Base-by-base conservation (phyloP, 2,113 vertebrate species). In the Mesocricetus auratus region DNA sequence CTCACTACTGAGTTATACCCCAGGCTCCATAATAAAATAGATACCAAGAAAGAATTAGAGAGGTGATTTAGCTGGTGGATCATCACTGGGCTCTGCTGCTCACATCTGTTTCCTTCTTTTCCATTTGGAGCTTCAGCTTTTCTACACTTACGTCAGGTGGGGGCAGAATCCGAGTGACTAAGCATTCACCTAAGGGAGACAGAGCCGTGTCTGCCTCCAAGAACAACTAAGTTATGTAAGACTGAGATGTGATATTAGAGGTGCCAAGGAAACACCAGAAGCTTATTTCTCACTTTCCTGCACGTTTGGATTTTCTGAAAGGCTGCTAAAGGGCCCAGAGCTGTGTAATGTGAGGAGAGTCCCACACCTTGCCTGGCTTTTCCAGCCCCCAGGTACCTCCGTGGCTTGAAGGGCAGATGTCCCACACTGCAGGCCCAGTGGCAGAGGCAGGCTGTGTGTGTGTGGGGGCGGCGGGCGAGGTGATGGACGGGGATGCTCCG, bases 341-440 rank as follows among this genome's bases (percentile, higher is more conserved):
- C 86, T 47, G 89, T 79, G 13, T 77, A 42, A 29, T 3, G 13
- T 60, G 69, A 81, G 94, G 85, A n/a, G 90, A 88, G 12, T 62
- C 96, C 90, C 86, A 50, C 58, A 39, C 64, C 82, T 33, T 69
- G 91, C 36, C 29, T 36, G 88, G 85, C 74, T 66, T 77, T n/a
- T 17, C 24, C 92, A 68, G 95, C 86, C 91, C 90, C 56, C 53
- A 92, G 97, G 92, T 87, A 11, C 89, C 96, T 90, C 93, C 86
- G 4, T 2, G 96, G 85, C 69, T 10, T 86, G 90, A 96, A 90
- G 96, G 77, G 94, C 94, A 95, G 95, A 53, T 93, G 97, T 68
- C 96, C 97, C 86, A 97, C 97, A 96, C 74, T 47, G 91, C 77
- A 89, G 97, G 96, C 94, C 96, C 39, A 42, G 69, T 53, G 75